Evolutionary conservation across 2,113 vertebrate species (phyloP), one percentile per base, ranked within the genome.

Genomic region (Eretmochelys imbricata): DNA sequence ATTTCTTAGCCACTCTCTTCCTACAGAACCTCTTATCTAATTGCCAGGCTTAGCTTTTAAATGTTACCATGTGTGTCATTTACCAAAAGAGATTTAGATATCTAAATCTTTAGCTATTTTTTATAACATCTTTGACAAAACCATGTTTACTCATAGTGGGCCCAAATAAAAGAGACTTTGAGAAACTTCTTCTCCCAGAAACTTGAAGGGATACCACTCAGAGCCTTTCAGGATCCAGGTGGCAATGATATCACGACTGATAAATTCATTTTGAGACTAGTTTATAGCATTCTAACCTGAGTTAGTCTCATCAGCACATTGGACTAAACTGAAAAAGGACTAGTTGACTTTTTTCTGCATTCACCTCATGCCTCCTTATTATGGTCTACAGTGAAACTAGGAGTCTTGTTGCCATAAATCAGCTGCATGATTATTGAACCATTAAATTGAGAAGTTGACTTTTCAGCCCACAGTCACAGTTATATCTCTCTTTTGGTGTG

Each of bases 341-440:
- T 31, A 85, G 25, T 53, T 91, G 35, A 50, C 27, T 19, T 90
- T 96, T 90, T 57, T 83, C 55, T 91, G 69, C 13, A 38, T 83
- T 89, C 16, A 87, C 76, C 59, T 91, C 1, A n/a, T 87, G 57
- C 80, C 84, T 87, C 20, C 12, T 20, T 89, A 62, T 59, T 51
- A 79, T 85, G 3, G 31, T 84, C 29, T 80, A 12, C 29, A 42
- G 42, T 25, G 31, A 92, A 83, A 22, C 42, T 57, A 59, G 79
- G 29, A 82, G 25, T n/a, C n/a, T 51, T 91, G 25, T 38, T 59
- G 42, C 10, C 78, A 11, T 75, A 59, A 95, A 88, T 87, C 80
- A 76, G 10, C 89, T 69, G 48, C 82, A 22, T 93, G 65, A 82
- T 80, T 94, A 65, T 90, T 89, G 53, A 92, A 89, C n/a, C 75